phyloP scores from a whole-genome alignment of 2,797 vertebrate genomes.

The Fundulus diaphanus region DNA sequence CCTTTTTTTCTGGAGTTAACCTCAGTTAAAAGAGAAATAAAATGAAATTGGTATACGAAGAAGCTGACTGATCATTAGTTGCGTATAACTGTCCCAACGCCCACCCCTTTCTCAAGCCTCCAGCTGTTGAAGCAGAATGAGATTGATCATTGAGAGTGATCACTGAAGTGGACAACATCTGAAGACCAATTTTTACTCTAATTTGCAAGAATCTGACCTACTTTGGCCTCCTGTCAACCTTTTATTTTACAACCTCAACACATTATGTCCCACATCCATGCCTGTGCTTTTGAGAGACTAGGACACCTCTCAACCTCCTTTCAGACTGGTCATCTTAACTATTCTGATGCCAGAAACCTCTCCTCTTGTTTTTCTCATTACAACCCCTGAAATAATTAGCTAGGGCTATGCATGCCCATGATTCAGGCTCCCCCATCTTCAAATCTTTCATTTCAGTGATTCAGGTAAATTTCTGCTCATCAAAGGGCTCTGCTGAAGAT shows the following conservation, averaged over 20 bases:
- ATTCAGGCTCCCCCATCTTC: conserved; percentile 14
- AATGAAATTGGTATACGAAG: background rate
- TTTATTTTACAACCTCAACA: background rate
- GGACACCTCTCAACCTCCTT: conserved; percentile 22
- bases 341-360: conserved; percentile 51
- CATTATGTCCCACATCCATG: background rate
- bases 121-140: conserved; percentile 32
- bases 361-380: conserved; percentile 42
- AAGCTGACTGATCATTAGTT: conserved; percentile 23
- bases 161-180: conserved; percentile 56
- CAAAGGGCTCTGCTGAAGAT: conserved; percentile 40
- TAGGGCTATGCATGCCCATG: conserved; percentile 44
- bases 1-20: background rate
- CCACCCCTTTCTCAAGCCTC: background rate
- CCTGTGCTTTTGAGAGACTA: background rate
- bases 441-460: conserved; percentile 21
- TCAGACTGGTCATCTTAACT: conserved; percentile 10
- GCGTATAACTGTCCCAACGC: conserved; percentile 25
- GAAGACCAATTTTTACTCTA: conserved; percentile 60
- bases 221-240: conserved; percentile 28
- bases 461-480: conserved; percentile 58
- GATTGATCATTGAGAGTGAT: conserved; percentile 37
- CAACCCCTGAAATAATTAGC: conserved; percentile 61
- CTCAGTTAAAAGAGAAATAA: background rate
- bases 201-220: conserved; percentile 58